phyloP scores from a whole-genome alignment of 2,888 invertebrate species.

The Tenthredo notha region DNA sequence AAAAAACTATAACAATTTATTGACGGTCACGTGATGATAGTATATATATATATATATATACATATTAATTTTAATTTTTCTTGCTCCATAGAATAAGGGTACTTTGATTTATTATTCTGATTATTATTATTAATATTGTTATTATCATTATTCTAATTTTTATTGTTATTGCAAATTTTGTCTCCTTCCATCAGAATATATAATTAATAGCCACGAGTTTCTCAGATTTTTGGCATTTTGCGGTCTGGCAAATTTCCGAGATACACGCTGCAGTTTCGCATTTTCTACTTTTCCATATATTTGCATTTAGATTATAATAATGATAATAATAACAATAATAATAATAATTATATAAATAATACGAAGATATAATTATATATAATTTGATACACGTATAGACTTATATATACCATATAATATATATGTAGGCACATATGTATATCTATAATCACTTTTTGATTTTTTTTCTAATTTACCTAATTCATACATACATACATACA shows the following conservation, averaged over 20 bases:
- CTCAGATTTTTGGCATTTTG: neutral
- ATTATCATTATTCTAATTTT: neutral
- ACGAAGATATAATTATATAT: neutral
- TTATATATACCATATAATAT: neutral
- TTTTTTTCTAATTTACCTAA: neutral
- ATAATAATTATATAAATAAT: neutral
- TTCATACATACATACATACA: neutral
- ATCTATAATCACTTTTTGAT: neutral
- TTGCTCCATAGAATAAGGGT: too few relatives aligned
- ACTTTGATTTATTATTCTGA: too few relatives aligned
- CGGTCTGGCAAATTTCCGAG: constrained; percentile 21
- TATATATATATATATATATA: neutral
- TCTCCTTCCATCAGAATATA: neutral
- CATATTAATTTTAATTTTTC: too few relatives aligned
- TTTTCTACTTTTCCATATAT: neutral
- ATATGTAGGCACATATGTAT: too few relatives aligned
- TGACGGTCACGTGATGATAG: neutral
- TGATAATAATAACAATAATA: neutral
- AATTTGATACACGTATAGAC: neutral
- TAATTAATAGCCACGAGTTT: neutral
- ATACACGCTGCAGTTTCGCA: neutral
- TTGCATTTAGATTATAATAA: neutral
- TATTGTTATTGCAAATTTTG: neutral
- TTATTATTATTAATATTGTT: neutral
- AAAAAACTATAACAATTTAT: neutral